A percentile compares a stretch with the other conserved stretches of the same genome.
Evolutionary conservation across 2,888 invertebrate species (phyloP).

Genomic region (Habrosyne pyritoides): DNA sequence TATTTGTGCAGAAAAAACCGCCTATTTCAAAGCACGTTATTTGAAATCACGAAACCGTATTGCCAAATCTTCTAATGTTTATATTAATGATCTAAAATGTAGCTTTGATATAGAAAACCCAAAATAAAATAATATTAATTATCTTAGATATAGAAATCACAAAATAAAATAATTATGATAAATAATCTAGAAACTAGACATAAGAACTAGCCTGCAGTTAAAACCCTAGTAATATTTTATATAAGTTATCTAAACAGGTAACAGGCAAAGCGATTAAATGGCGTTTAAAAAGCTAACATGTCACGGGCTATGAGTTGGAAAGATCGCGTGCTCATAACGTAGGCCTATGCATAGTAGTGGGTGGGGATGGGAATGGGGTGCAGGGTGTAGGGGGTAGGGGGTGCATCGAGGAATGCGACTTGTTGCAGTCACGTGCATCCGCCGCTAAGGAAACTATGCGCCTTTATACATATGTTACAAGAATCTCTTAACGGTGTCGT

Average conservation of each 20-base stretch:
- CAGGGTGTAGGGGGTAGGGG: constrained; percentile 31
- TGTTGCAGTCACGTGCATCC: constrained; percentile 73
- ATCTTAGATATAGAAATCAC: too few relatives aligned
- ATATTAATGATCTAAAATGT: not conserved
- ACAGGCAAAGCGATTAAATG: not conserved
- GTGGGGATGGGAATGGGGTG: constrained; percentile 13
- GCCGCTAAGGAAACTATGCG: constrained; percentile 4
- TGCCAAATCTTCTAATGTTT: not conserved
- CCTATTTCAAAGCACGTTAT: not conserved
- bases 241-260: not conserved
- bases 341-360: constrained; percentile 37
- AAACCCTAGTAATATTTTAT: not conserved
- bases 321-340: constrained; percentile 21
- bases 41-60: not conserved
- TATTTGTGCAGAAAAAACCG: not conserved
- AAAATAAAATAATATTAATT: too few relatives aligned
- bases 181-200: too few relatives aligned
- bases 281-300: not conserved
- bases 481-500: not conserved
- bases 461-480: constrained; percentile 29
- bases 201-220: not conserved
- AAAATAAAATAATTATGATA: too few relatives aligned
- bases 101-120: too few relatives aligned
- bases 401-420: constrained; percentile 58
- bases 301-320: constrained; percentile 5